These are phyloP conservation scores for Lemur catta DNA, from an alignment of 2,797 vertebrate species.

Conservation along the genomic window DNA sequence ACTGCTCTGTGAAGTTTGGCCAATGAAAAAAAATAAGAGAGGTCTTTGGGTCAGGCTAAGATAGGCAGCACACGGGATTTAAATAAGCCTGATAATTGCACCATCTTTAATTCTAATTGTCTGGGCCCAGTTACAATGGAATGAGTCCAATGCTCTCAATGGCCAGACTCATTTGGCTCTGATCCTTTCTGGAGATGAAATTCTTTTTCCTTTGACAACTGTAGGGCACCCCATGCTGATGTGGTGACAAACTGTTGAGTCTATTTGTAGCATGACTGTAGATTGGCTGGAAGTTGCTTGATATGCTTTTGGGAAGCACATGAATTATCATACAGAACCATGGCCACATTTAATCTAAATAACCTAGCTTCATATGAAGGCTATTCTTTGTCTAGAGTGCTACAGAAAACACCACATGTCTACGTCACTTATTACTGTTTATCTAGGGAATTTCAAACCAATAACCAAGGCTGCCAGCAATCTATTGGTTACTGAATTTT, in stretches of 20 bases:
- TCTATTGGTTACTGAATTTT: background rate
- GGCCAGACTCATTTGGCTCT: background rate
- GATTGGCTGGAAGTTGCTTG: background rate
- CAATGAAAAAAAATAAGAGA: background rate
- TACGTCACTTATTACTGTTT: background rate
- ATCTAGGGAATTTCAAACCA: background rate
- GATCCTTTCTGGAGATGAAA: constrained; percentile 46
- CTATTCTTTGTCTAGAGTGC: background rate
- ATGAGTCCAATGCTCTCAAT: background rate
- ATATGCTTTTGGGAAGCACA: constrained; percentile 13
- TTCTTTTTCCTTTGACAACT: constrained; percentile 19
- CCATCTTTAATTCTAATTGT: constrained; percentile 53
- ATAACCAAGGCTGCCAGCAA: background rate
- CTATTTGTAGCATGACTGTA: background rate
- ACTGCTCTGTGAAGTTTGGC: constrained; percentile 26
- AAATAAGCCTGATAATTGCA: background rate
- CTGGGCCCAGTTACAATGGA: constrained; percentile 13
- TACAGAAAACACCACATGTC: background rate
- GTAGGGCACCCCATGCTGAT: background rate
- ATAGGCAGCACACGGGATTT: background rate
- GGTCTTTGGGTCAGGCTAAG: background rate
- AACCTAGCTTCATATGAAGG: background rate
- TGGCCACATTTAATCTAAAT: background rate
- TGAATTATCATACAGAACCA: background rate
- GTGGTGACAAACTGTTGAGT: background rate